These are phyloP conservation scores for Andrena camellia DNA, from an alignment of 2,888 invertebrate species.

Conservation along the genomic window DNA sequence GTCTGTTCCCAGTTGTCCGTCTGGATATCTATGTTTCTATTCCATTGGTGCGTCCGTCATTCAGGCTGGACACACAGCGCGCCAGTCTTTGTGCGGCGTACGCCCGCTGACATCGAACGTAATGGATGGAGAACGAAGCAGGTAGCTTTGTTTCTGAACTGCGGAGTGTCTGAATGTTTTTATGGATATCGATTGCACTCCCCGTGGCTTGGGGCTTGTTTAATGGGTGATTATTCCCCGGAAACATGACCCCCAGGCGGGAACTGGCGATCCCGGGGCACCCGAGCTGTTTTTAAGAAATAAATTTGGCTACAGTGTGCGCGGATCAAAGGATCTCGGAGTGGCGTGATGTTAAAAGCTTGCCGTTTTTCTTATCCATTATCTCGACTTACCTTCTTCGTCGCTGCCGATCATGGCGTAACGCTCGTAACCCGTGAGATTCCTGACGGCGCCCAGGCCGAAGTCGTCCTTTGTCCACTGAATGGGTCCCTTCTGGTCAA, in stretches of 20 bases:
- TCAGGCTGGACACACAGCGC: constrained; percentile 2
- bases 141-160: not conserved
- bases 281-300: no score
- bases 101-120: constrained; percentile 17
- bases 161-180: not conserved
- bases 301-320: not conserved
- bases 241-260: no score
- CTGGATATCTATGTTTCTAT: constrained; percentile 21
- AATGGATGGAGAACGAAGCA: constrained; percentile 18
- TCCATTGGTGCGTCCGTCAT: constrained; percentile 14
- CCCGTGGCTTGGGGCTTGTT: no score
- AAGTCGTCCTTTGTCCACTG: constrained; percentile 99
- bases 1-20: constrained; percentile 33
- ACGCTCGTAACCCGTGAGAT: constrained; percentile 95
- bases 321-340: not conserved
- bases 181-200: constrained; percentile 8
- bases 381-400: constrained; percentile 91
- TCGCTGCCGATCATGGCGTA: constrained; percentile 98
- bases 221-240: no score
- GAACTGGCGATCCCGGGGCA: no score
- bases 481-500: constrained; percentile 94
- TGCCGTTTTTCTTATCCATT: not conserved
- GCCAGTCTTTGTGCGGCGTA: constrained; percentile 1
- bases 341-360: not conserved
- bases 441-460: constrained; percentile 95